Evolutionary conservation across 2,797 vertebrate species (phyloP).

Genomic region (Tangara arthus): DNA sequence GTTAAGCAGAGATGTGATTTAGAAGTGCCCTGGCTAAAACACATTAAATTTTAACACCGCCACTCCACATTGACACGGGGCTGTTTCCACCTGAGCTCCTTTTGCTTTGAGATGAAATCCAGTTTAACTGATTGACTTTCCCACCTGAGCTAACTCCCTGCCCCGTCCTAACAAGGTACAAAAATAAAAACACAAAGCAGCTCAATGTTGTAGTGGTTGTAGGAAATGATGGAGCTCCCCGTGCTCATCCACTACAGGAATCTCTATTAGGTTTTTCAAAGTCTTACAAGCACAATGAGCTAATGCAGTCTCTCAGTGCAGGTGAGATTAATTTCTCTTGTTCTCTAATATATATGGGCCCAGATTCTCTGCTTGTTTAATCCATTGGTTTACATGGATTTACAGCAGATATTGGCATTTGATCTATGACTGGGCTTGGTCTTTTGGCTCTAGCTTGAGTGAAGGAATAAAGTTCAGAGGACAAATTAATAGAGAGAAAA

Average conservation of each 20-base stretch:
- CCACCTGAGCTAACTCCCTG: not conserved
- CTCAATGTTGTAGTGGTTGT: not conserved
- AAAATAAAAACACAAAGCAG: not conserved
- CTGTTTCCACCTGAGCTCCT: not conserved
- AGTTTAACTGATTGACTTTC: not conserved
- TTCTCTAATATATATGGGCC: conserved; percentile 7
- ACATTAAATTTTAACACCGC: not conserved
- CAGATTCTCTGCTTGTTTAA: conserved; percentile 28
- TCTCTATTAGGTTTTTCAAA: conserved; percentile 26
- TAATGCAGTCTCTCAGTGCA: not conserved
- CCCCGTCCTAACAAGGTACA: not conserved
- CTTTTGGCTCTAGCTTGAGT: not conserved
- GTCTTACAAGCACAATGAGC: conserved; percentile 23
- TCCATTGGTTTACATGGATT: conserved; percentile 31
- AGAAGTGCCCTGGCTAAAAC: not conserved
- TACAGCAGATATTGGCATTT: conserved; percentile 42
- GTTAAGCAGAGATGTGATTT: conserved; percentile 5
- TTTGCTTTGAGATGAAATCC: not conserved
- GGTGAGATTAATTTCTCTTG: conserved; percentile 51
- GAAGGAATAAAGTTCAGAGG: conserved; percentile 1
- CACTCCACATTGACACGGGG: not conserved
- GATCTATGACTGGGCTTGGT: conserved; percentile 16
- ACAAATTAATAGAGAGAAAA: conserved; percentile 20
- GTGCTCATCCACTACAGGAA: not conserved
- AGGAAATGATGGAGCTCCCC: not conserved